Percentiles rank a stretch among this genome's conserved stretches.
phyloP scores from a whole-genome alignment of 2,797 vertebrate species.

The Leptatherina wallacei region DNA sequence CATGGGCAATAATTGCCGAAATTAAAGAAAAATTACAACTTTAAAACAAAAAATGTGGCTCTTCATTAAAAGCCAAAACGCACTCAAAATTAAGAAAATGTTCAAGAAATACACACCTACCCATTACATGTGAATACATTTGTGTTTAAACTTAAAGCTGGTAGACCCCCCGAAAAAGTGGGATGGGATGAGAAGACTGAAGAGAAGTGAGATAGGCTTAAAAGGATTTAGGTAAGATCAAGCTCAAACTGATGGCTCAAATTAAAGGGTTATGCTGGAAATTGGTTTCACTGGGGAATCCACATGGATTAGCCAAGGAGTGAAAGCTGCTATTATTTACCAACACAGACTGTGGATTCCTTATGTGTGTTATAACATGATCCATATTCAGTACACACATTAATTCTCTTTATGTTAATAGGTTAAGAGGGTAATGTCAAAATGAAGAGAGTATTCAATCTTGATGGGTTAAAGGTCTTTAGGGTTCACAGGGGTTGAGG shows the following conservation, averaged over 20 bases:
- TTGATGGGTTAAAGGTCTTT: conserved; percentile 13
- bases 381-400: neutral
- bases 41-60: neutral
- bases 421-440: neutral
- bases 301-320: conserved; percentile 6
- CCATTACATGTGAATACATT: too few species aligned
- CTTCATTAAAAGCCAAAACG: neutral
- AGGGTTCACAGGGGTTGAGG: conserved; percentile 18
- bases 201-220: conserved; percentile 26
- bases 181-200: conserved; percentile 16
- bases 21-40: too few species aligned
- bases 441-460: conserved; percentile 26
- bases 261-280: conserved; percentile 45
- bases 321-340: conserved; percentile 15
- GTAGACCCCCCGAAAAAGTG: too few species aligned
- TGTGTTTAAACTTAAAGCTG: too few species aligned
- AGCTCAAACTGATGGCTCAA: conserved; percentile 41
- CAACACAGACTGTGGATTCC: neutral
- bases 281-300: conserved; percentile 20
- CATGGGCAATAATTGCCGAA: too few species aligned
- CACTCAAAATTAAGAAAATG: neutral
- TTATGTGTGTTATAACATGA: neutral
- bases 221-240: conserved; percentile 57
- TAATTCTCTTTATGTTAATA: neutral
- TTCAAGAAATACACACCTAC: too few species aligned